These are phyloP conservation scores for Megaceryle alcyon DNA, from an alignment of 2,797 vertebrate genomes.

Conservation along the genomic window DNA sequence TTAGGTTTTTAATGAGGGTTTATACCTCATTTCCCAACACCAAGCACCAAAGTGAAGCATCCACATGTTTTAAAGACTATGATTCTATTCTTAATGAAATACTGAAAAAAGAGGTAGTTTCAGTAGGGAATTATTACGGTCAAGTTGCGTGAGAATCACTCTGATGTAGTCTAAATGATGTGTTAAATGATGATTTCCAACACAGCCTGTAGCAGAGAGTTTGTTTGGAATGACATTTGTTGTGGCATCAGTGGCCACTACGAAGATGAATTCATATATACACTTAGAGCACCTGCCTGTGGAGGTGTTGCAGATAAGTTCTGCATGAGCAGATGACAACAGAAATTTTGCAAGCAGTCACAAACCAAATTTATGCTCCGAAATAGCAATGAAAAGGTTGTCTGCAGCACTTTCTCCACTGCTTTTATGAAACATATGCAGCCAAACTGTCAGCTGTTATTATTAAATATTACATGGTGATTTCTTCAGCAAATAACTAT, in stretches of 20 bases:
- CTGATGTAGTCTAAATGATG: constrained; percentile 70
- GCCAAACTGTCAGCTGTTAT: neutral
- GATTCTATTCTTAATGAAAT: constrained; percentile 39
- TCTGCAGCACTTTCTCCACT: neutral
- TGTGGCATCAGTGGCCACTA: constrained; percentile 61
- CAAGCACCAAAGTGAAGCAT: constrained; percentile 5
- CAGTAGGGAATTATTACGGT: constrained; percentile 60
- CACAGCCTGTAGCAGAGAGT: constrained; percentile 60
- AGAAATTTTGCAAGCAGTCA: neutral
- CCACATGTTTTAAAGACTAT: constrained; percentile 16
- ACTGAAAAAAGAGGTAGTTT: constrained; percentile 61
- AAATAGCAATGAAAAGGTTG: neutral
- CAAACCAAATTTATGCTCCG: neutral
- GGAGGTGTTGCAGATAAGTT: constrained; percentile 66
- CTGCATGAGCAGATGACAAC: constrained; percentile 67
- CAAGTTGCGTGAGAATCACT: constrained; percentile 66
- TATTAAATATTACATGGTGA: neutral
- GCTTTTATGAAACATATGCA: neutral
- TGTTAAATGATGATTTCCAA: constrained; percentile 77
- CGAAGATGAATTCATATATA: constrained; percentile 58
- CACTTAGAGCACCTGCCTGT: constrained; percentile 63
- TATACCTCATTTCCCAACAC: neutral
- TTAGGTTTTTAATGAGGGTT: no score
- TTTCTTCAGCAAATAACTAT: constrained; percentile 10
- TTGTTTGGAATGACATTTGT: constrained; percentile 72